Conservation (phyloP, 1,140 invertebrate genomes). For the Plectrocnemia conspersa region DNA sequence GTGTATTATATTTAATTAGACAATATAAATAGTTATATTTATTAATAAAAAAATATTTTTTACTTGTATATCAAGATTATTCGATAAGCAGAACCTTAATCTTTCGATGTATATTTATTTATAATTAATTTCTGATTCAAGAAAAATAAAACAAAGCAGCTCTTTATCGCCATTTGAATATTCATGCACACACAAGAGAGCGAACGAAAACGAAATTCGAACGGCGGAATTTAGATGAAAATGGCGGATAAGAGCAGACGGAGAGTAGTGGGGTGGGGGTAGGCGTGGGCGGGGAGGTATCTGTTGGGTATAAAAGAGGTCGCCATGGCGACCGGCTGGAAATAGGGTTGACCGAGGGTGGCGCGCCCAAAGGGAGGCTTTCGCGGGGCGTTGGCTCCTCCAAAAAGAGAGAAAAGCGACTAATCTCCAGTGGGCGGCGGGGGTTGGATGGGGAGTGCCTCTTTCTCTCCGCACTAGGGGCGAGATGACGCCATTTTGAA, state of each 20-base stretch:
- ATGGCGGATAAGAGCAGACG: constrained; percentile 18
- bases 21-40: no score
- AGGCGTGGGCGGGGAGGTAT: constrained; percentile 1
- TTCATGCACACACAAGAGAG: no score
- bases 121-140: no score
- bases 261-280: background rate
- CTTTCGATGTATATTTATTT: no score
- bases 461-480: background rate
- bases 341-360: constrained; percentile 3
- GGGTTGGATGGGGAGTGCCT: background rate
- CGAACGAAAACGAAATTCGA: no score
- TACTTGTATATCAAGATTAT: no score
- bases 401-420: constrained; percentile 6
- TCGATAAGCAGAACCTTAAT: no score
- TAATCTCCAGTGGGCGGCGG: constrained; percentile 1
- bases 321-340: constrained; percentile 11
- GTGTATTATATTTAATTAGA: no score
- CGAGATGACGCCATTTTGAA: constrained; percentile 16
- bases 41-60: no score
- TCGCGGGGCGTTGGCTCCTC: constrained; percentile 8
- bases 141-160: no score
- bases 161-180: no score
- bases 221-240: constrained; percentile 17
- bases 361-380: background rate
- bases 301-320: constrained; percentile 16